Conservation (phyloP, 2,797 vertebrate species). For the Phrynocephalus forsythii region DNA sequence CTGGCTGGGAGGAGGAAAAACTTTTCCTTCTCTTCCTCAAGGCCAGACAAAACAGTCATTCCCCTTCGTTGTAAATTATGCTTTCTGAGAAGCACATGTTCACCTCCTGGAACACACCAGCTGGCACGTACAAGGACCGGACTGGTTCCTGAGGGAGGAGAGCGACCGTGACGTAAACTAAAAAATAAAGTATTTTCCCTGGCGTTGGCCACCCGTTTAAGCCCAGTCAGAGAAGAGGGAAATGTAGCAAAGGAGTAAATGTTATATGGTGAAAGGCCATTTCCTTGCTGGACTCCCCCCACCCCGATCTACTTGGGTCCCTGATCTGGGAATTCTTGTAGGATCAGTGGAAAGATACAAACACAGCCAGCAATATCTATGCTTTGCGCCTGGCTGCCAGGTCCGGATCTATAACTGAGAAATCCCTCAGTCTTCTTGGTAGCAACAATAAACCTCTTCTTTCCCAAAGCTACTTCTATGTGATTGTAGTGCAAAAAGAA, state of each 20-base stretch:
- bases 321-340: slow-evolving; percentile 34
- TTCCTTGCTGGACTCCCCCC: background rate
- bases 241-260: background rate
- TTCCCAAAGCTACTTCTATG: background rate
- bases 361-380: slow-evolving; percentile 15
- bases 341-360: background rate
- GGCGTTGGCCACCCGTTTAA: background rate
- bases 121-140: slow-evolving; percentile 19
- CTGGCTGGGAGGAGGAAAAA: slow-evolving; percentile 34
- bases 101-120: slow-evolving; percentile 21
- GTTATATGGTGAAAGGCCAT: background rate
- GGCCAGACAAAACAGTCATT: background rate
- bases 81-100: slow-evolving; percentile 9
- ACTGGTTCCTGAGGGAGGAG: slow-evolving; percentile 34
- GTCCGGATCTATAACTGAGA: background rate
- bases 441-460: background rate
- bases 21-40: slow-evolving; percentile 40
- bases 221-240: background rate
- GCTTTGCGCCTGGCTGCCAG: background rate
- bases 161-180: background rate
- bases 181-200: background rate
- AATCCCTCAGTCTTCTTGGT: background rate
- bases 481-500: background rate
- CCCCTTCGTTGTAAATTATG: background rate
- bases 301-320: background rate